Evolutionary conservation across 2,797 vertebrate genomes (phyloP).

Genomic region (Lacerta bilineata): DNA sequence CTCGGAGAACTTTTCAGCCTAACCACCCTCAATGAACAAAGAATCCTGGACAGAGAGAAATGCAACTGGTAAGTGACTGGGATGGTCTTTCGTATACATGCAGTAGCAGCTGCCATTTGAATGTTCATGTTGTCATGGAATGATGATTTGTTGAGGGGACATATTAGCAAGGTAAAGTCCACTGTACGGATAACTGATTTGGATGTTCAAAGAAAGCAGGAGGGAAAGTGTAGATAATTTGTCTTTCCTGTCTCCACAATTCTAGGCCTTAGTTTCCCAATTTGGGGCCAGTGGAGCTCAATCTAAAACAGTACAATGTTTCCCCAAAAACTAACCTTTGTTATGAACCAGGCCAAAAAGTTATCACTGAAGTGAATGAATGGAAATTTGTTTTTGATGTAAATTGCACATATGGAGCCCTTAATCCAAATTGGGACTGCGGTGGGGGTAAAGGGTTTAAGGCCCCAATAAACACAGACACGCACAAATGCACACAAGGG

Average conservation of each 20-base stretch:
- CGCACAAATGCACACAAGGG: too few species aligned
- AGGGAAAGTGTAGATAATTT: neutral
- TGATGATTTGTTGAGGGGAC: neutral
- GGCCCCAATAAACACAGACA: too few species aligned
- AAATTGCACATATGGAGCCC: too few species aligned
- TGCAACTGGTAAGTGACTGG: too few species aligned
- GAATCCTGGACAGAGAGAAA: neutral
- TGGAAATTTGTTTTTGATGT: too few species aligned
- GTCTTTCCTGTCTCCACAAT: neutral
- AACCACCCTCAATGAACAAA: neutral
- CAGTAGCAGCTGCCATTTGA: neutral
- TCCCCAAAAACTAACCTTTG: neutral
- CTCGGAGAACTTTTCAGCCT: neutral
- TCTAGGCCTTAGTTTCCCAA: neutral
- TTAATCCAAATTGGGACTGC: too few species aligned
- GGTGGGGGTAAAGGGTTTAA: too few species aligned
- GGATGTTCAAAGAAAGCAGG: neutral
- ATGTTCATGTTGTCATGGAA: neutral
- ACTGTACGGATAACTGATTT: neutral
- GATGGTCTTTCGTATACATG: neutral
- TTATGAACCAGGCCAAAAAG: neutral
- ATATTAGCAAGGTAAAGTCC: neutral
- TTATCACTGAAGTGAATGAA: too few species aligned
- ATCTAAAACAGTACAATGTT: neutral
- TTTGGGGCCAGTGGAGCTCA: neutral